A percentile compares a stretch with the other conserved stretches of the same genome.
Evolutionary conservation across 2,797 vertebrate genomes (phyloP).

Genomic region (Pteronotus mesoamericanus): DNA sequence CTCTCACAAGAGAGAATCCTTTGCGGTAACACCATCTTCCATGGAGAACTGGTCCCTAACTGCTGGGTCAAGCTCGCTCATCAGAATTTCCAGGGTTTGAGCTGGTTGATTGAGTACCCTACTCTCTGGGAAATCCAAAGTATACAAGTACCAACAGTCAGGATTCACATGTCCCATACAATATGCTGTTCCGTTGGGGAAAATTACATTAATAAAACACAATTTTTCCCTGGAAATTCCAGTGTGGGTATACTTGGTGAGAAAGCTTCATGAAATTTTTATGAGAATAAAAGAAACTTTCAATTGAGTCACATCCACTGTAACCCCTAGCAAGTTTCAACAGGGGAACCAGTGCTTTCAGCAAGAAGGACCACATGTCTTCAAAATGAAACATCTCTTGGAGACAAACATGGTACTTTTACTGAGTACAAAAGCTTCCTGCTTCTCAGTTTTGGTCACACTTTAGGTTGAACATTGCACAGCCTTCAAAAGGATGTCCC

Average conservation of each 20-base stretch:
- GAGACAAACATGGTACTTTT: conserved; percentile 99
- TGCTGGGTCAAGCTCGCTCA: conserved; percentile 98
- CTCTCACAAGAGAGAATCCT: conserved; percentile 99
- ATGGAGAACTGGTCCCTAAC: conserved; percentile 99
- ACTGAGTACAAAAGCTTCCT: conserved; percentile 99
- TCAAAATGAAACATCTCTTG: conserved; percentile 99
- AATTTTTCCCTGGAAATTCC: conserved; percentile 99
- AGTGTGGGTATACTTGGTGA: conserved; percentile 99
- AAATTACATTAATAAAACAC: conserved; percentile 97
- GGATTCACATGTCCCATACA: conserved; percentile 99
- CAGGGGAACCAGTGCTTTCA: conserved; percentile 99
- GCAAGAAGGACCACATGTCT: conserved; percentile 99
- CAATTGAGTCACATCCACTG: conserved; percentile 96
- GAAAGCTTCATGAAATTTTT: conserved; percentile 99
- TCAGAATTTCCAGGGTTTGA: conserved; percentile 99
- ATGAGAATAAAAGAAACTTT: conserved; percentile 99
- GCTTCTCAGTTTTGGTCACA: conserved; percentile 99
- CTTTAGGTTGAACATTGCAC: conserved; percentile 99
- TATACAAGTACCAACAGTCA: conserved; percentile 99
- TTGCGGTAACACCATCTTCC: conserved; percentile 99
- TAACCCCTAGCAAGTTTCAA: conserved; percentile 98
- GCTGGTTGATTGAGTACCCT: conserved; percentile 97
- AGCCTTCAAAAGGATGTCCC: conserved; percentile 99
- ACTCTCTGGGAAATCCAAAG: conserved; percentile 96
- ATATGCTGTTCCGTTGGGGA: conserved; percentile 99